A percentile compares a stretch with the other conserved stretches of the same genome.
phyloP scores from a whole-genome alignment of 2,113 vertebrate genomes.

The Podarcis muralis region DNA sequence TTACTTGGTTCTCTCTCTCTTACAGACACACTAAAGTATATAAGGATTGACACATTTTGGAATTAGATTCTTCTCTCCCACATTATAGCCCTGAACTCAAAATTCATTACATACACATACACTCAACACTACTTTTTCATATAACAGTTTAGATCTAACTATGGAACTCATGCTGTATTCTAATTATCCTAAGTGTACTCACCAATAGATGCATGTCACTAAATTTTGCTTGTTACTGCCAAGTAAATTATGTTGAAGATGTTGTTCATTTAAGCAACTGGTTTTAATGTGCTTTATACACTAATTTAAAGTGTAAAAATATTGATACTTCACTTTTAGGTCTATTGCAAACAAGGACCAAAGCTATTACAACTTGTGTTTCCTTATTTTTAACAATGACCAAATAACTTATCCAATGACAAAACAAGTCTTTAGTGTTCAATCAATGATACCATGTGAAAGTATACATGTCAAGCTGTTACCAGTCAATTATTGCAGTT shows the following conservation, averaged over 20 bases:
- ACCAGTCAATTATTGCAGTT: slow-evolving; percentile 30
- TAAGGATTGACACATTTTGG: background rate
- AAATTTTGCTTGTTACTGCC: background rate
- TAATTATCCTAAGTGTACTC: background rate
- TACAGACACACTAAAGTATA: background rate
- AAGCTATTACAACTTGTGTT: slow-evolving; percentile 10
- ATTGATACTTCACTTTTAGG: background rate
- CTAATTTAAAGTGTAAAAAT: background rate
- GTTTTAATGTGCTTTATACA: background rate
- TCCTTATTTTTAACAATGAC: slow-evolving; percentile 27
- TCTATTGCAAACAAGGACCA: slow-evolving; percentile 16
- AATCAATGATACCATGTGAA: slow-evolving; percentile 34
- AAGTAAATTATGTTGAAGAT: background rate
- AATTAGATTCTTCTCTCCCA: background rate
- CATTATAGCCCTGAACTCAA: background rate
- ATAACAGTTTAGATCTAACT: background rate
- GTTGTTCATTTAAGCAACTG: background rate
- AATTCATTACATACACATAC: background rate
- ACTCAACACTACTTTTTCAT: background rate
- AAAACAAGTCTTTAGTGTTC: slow-evolving; percentile 33
- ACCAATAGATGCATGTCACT: background rate
- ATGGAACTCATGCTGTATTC: background rate
- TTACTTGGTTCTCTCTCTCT: background rate
- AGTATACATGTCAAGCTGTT: slow-evolving; percentile 27
- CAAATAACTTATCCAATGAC: slow-evolving; percentile 34